Base-by-base conservation (phyloP, 2,888 invertebrate species). In the Hemaris fuciformis region DNA sequence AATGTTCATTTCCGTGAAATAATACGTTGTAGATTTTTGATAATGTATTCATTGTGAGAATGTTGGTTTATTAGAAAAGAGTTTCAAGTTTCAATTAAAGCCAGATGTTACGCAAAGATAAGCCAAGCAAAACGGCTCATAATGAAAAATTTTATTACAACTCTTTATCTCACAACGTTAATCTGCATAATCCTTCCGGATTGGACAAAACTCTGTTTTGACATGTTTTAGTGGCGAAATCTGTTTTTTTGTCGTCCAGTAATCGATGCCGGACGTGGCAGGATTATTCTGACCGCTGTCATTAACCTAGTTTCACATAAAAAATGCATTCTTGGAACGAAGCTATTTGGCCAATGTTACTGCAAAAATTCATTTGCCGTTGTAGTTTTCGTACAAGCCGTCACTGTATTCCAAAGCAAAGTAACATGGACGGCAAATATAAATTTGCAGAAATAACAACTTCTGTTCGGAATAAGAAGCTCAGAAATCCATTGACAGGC, bases 221-320 rank as follows among this genome's bases (percentile, higher is more conserved):
- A 84, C 84, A 76, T 76, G 70, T 74, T 77, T 80, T 77, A 72
- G 67, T 67, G 65, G 62, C 77, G 76, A 77, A 77, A 65, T 62
- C n/a, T 62, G 62, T 63, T 69, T 67, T 74, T 75, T 81, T 85
- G 79, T 83, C 61, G 64, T 60, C 78, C 79, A 87, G 90, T 87
- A 88, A 90, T 83, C 80, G 87, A 89, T 84, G 83, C 90, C 89
- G 89, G 90, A 90, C 83, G 80, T 83, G 59, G 45, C 38, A 63
- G 75, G 75, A 75, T 81, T 81, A 79, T 60, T 27, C 6, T 53
- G 53, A 53, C 70, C 64, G 63, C 62, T 62, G 67, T 64, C 67
- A 72, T 66, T 77, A 80, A 72, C 70, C 67, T 72, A 71, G 66
- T 74, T 71, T 72, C 63, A 65, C 66, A 68, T 67, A 73, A 75